phyloP scores from a whole-genome alignment of 2,113 vertebrate genomes.

The Pluvianellus socialis region DNA sequence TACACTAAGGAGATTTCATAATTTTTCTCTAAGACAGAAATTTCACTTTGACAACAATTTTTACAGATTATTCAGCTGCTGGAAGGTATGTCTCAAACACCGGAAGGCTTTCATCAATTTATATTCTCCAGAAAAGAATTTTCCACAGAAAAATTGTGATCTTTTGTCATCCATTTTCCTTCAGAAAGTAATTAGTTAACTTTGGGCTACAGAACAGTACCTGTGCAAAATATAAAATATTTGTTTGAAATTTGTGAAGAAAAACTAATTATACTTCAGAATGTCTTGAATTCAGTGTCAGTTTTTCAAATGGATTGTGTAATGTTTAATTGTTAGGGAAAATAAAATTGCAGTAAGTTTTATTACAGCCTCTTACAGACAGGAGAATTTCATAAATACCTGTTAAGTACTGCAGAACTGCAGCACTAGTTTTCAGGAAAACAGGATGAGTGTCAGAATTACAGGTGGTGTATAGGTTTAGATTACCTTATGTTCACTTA shows the following conservation, averaged over 20 bases:
- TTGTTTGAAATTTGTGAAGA: not conserved
- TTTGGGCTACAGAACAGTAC: not conserved
- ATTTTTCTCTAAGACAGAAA: not conserved
- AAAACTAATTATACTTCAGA: not conserved
- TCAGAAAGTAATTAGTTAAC: not conserved
- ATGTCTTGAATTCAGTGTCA: not conserved
- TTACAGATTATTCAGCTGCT: not conserved
- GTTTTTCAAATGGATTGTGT: not conserved
- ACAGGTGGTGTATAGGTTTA: not conserved
- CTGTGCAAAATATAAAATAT: not conserved
- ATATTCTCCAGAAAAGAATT: not conserved
- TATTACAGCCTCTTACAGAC: fast-evolving
- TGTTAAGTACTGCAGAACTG: not conserved
- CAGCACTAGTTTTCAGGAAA: not conserved
- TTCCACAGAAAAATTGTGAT: not conserved
- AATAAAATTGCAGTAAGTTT: not conserved
- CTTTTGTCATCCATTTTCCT: not conserved
- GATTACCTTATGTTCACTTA: not conserved
- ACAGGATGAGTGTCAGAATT: not conserved
- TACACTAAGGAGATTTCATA: not conserved
- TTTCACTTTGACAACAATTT: not conserved
- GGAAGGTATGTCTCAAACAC: not conserved
- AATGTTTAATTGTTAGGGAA: not conserved
- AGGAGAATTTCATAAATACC: not conserved
- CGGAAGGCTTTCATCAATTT: not conserved